Conservation (phyloP, 2,113 vertebrate genomes). For the Hippoglossus stenolepis region DNA sequence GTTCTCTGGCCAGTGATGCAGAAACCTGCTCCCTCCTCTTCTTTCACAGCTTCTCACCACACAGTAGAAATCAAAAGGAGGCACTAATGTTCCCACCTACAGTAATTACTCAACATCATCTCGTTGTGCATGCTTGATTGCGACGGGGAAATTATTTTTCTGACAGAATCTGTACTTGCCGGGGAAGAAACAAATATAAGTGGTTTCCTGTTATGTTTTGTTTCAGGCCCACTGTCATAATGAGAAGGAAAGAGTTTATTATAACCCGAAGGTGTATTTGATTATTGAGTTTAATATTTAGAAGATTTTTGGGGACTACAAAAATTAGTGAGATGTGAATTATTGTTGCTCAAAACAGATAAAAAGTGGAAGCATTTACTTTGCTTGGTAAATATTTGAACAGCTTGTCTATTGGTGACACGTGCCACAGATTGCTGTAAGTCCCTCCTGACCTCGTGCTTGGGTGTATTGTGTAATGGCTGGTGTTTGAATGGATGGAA, state of each 20-base stretch:
- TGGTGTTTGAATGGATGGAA: too few species aligned
- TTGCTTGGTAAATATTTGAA: too few species aligned
- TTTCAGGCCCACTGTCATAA: conserved; percentile 1
- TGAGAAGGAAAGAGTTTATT: background rate
- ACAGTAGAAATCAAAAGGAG: background rate
- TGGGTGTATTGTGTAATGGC: too few species aligned
- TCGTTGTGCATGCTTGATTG: conserved; percentile 47
- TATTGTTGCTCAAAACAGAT: background rate
- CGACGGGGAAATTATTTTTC: conserved; percentile 46
- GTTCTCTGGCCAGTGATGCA: background rate
- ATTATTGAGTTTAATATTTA: conserved; percentile 6
- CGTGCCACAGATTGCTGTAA: too few species aligned
- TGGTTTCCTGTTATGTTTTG: background rate
- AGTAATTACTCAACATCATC: conserved; percentile 52
- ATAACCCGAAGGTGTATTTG: background rate
- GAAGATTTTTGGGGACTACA: background rate
- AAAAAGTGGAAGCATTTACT: too few species aligned
- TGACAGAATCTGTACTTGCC: conserved; percentile 30
- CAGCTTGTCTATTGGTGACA: too few species aligned
- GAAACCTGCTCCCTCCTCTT: background rate
- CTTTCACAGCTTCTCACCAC: background rate
- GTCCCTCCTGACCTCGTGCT: too few species aligned
- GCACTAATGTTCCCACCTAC: conserved; percentile 13
- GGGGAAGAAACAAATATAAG: background rate
- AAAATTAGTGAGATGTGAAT: background rate